Evolutionary conservation across 2,888 invertebrate species (phyloP).

Genomic region (Gordius sp.): DNA sequence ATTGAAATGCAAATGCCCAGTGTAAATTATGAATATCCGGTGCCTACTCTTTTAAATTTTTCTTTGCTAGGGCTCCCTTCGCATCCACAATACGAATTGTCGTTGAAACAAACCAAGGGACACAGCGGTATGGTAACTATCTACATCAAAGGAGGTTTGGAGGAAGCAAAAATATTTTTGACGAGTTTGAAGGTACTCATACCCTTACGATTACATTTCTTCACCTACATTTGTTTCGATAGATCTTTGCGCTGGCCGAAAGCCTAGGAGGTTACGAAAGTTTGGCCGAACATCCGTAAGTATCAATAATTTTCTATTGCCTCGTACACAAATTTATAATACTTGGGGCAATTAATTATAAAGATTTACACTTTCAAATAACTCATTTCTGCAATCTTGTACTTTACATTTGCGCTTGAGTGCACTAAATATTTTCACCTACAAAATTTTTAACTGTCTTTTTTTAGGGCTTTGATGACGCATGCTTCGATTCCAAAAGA

Average conservation of each 20-base stretch:
- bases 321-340: neutral
- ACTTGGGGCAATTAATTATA: neutral
- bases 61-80: slow-evolving; percentile 49
- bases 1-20: too few relatives aligned
- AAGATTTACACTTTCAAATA: too few relatives aligned
- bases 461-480: slow-evolving; percentile 51
- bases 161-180: slow-evolving; percentile 46
- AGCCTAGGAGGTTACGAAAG: slow-evolving; percentile 84
- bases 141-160: slow-evolving; percentile 48
- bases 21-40: too few relatives aligned
- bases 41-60: too few relatives aligned
- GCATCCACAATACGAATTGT: slow-evolving; percentile 57
- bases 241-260: slow-evolving; percentile 56
- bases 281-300: slow-evolving; percentile 54
- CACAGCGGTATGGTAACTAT: slow-evolving; percentile 76
- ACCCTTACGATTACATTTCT: slow-evolving; percentile 1
- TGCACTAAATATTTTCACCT: too few relatives aligned
- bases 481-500: slow-evolving; percentile 62
- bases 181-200: slow-evolving; percentile 36
- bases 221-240: neutral
- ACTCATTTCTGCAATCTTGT: too few relatives aligned
- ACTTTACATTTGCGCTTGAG: too few relatives aligned
- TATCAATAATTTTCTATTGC: slow-evolving; percentile 15
- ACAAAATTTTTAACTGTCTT: too few relatives aligned
- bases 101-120: slow-evolving; percentile 51